These are phyloP conservation scores for Cyanistes caeruleus DNA, from an alignment of 2,113 vertebrate species.

Conservation along the genomic window DNA sequence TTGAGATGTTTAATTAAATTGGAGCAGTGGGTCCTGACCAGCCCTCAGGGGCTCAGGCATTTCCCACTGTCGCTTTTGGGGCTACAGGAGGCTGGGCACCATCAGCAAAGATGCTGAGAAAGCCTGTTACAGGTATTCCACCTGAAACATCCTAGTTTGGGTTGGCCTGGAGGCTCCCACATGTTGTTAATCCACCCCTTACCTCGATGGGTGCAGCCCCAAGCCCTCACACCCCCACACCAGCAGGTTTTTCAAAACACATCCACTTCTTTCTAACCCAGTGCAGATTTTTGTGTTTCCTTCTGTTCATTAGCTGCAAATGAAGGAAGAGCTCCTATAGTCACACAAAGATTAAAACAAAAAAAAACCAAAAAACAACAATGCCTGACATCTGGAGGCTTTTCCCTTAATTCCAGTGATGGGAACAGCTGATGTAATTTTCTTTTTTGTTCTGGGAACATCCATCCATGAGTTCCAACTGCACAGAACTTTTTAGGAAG, in stretches of 20 bases:
- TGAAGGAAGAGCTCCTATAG: slow-evolving; percentile 26
- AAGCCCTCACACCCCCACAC: not conserved
- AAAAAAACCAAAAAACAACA: not conserved
- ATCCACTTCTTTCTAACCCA: slow-evolving; percentile 30
- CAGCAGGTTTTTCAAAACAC: slow-evolving; percentile 6
- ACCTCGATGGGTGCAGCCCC: not conserved
- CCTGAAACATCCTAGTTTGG: not conserved
- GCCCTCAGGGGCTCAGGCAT: not conserved
- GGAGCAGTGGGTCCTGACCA: not conserved
- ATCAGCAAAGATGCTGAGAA: not conserved
- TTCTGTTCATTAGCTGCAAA: slow-evolving; percentile 34
- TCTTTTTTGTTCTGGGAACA: slow-evolving; percentile 36
- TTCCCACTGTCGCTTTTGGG: fast-evolving
- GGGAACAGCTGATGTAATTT: slow-evolving; percentile 29
- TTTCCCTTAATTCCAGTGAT: not conserved
- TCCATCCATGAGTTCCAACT: not conserved
- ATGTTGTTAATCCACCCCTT: not conserved
- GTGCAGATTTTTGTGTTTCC: slow-evolving; percentile 24
- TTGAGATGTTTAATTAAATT: not conserved
- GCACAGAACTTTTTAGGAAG: not conserved
- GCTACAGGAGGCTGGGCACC: not conserved
- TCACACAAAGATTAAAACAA: not conserved
- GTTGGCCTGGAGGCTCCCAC: not conserved
- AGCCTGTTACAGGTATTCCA: not conserved
- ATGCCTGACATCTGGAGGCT: slow-evolving; percentile 44